A percentile compares a stretch with the other conserved stretches of the same genome.
These are phyloP conservation scores for Oncorhynchus kisutch DNA, from an alignment of 2,113 vertebrate species.

Conservation along the genomic window DNA sequence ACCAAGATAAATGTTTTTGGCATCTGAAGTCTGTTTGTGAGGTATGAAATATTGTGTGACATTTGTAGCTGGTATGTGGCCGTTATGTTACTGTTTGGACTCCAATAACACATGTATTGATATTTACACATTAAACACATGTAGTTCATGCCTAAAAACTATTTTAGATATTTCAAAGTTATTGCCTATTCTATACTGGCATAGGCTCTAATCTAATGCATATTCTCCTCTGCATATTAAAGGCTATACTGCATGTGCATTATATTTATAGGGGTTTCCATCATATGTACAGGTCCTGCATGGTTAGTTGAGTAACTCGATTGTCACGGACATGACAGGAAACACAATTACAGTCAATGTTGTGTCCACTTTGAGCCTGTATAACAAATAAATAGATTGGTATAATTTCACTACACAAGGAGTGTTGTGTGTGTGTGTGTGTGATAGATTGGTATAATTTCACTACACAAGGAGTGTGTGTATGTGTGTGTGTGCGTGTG, in stretches of 20 bases:
- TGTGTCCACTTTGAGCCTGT: not conserved
- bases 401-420: not conserved
- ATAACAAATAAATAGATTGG: not conserved
- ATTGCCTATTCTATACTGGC: too few relatives aligned
- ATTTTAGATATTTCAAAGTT: too few relatives aligned
- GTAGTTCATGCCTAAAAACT: not conserved
- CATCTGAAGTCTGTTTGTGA: slow-evolving; percentile 19
- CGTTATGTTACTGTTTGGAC: slow-evolving; percentile 37
- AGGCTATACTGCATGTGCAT: not conserved
- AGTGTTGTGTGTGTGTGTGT: not conserved
- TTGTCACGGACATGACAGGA: not conserved
- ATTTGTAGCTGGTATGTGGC: slow-evolving; percentile 33
- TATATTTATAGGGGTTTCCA: not conserved
- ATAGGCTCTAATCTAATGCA: too few relatives aligned
- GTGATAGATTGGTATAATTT: not conserved
- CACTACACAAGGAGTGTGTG: not conserved
- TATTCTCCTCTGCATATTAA: too few relatives aligned
- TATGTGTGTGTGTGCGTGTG: not conserved
- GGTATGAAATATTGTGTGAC: not conserved
- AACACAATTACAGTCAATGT: not conserved
- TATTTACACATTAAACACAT: not conserved
- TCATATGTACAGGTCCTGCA: not conserved
- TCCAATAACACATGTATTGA: not conserved
- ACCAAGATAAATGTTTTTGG: slow-evolving; percentile 6
- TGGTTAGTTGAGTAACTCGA: not conserved